Evolutionary conservation across 1,140 invertebrate genomes (phyloP), one percentile per base, ranked within the genome.

Genomic region (Papilio machaon): DNA sequence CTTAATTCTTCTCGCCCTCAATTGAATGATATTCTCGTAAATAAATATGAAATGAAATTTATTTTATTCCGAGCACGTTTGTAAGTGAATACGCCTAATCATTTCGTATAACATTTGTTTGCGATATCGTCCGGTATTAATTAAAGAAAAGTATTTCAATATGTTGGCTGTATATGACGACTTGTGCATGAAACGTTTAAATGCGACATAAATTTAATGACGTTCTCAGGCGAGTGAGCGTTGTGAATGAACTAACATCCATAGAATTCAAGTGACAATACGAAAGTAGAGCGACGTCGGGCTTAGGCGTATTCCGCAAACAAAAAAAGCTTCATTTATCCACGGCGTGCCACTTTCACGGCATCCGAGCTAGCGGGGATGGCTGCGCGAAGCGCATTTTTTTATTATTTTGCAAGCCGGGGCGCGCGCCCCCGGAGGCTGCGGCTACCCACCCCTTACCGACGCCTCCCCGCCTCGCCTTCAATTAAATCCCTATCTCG

Each of bases 271-370:
- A 89, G 86, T 88, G 88, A 94, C 91, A 92, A 92, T 94, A 85
- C 89, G 81, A 92, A 94, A 94, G 91, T 94, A 87, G 91, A 91
- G 87, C 91, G 89, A 86, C 88, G 91, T 82, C 82, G 84, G 86
- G 92, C 91, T 92, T 94, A 92, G 91, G 90, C 91, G 89, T 92
- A 92, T 92, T 92, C 87, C 88, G 88, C 89, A 93, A 91, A 93
- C 91, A 92, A 94, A 94, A 91, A 87, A 93, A 92, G 86, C 85
- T 93, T 93, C 92, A 94, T 94, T 94, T 94, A 94, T 93, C 91
- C 92, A 89, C 88, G 85, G 90, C 91, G 92, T 93, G 92, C 92
- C 92, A 93, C 91, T 94, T 93, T 94, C 93, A 93, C 89, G 90
- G 93, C 90, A 92, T 94, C 93, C 93, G 93, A 80, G 92, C 91